phyloP scores from a whole-genome alignment of 1,140 invertebrate genomes.

The Brachionus koreanus region DNA sequence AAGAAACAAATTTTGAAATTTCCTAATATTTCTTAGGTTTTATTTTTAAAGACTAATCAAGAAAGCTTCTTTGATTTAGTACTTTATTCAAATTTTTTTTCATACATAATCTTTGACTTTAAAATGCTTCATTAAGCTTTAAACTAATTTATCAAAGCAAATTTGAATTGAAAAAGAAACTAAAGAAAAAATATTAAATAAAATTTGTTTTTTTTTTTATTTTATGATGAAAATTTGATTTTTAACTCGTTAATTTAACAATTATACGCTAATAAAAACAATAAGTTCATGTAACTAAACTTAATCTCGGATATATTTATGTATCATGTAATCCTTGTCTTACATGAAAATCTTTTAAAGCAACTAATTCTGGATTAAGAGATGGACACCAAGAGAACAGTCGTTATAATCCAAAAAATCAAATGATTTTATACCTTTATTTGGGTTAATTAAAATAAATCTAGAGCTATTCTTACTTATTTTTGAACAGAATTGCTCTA shows the following conservation, averaged over 20 bases:
- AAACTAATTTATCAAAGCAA: not conserved
- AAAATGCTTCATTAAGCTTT: not conserved
- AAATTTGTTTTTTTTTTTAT: not conserved
- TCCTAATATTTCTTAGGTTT: not conserved
- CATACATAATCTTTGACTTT: not conserved
- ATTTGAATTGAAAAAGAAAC: not conserved
- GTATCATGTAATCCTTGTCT: not conserved
- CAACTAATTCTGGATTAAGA: not conserved
- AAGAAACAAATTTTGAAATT: not conserved
- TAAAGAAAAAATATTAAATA: not conserved
- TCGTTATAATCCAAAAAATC: not conserved
- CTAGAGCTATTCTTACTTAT: not conserved
- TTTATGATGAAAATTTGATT: not conserved
- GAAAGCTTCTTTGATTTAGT: not conserved
- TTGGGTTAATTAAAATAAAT: slow-evolving; percentile 31
- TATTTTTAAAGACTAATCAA: not conserved
- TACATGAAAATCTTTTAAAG: not conserved
- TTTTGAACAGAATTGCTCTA: not conserved
- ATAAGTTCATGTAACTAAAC: not conserved
- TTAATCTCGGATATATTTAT: not conserved
- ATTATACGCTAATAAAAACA: not conserved
- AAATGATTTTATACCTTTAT: slow-evolving; percentile 27
- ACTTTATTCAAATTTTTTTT: not conserved
- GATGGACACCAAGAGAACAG: not conserved
- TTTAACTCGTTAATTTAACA: slow-evolving; percentile 3